Percentiles rank a stretch among this genome's conserved stretches.
Evolutionary conservation across 2,113 vertebrate genomes (phyloP).

Genomic region (Hippolais icterina): DNA sequence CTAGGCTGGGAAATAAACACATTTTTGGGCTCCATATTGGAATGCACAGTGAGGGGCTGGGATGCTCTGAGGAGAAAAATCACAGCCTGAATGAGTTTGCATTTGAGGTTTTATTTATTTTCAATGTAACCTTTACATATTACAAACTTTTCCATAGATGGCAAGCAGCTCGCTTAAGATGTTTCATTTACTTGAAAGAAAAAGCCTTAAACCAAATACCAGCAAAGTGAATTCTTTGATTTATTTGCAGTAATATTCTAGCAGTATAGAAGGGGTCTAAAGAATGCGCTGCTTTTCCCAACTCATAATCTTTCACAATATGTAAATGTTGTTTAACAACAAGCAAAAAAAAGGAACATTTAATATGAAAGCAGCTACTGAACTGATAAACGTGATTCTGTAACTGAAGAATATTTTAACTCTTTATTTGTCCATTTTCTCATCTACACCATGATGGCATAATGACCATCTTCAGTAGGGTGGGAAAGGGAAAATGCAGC

Average conservation of each 20-base stretch:
- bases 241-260: neutral
- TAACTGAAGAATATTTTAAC: neutral
- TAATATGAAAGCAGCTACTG: neutral
- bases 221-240: neutral
- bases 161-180: neutral
- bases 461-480: neutral
- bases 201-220: neutral
- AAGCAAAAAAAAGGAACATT: neutral
- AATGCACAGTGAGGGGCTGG: neutral
- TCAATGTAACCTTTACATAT: neutral
- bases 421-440: neutral
- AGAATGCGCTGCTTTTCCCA: neutral
- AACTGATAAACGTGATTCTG: neutral
- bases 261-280: neutral
- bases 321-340: neutral
- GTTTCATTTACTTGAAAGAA: neutral
- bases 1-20: neutral
- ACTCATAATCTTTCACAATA: neutral
- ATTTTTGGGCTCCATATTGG: neutral
- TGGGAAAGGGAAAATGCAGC: neutral
- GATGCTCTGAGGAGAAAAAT: neutral
- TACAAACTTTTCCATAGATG: neutral
- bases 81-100: neutral
- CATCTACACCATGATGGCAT: neutral
- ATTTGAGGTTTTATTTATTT: slow-evolving; percentile 18